These are phyloP conservation scores for Sebastes reedi DNA, from an alignment of 2,797 vertebrate species.

Conservation along the genomic window DNA sequence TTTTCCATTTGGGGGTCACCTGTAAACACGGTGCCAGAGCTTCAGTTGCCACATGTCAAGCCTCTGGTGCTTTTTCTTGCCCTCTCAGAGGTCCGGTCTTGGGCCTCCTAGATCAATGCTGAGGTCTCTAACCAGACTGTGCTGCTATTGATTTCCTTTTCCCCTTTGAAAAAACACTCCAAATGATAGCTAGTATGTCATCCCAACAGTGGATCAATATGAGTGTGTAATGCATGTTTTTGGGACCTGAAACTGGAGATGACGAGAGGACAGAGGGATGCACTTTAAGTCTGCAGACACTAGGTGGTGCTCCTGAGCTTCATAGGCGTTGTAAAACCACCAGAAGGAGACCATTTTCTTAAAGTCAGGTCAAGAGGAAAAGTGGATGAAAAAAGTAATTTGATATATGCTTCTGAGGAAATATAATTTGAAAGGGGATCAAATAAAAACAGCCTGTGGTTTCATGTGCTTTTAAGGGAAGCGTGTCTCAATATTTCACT, in stretches of 20 bases:
- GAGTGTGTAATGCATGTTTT: slow-evolving; percentile 75
- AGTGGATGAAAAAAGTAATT: slow-evolving; percentile 6
- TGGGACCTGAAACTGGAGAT: slow-evolving; percentile 65
- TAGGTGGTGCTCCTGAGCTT: slow-evolving; percentile 77
- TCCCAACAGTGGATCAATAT: slow-evolving; percentile 78
- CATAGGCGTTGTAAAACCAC: neutral
- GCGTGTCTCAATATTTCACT: slow-evolving; percentile 40
- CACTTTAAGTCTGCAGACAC: slow-evolving; percentile 45
- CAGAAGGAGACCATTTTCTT: neutral
- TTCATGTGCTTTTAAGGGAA: slow-evolving; percentile 17
- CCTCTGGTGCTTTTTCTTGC: slow-evolving; percentile 39
- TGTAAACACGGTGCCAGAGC: slow-evolving; percentile 73
- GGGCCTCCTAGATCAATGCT: slow-evolving; percentile 82
- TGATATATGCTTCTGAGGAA: slow-evolving; percentile 5
- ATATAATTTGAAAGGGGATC: slow-evolving; percentile 1
- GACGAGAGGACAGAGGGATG: slow-evolving; percentile 6
- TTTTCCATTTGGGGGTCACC: slow-evolving; percentile 73
- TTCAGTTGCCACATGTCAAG: slow-evolving; percentile 67
- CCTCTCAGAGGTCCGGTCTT: slow-evolving; percentile 64
- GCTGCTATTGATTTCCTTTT: slow-evolving; percentile 82
- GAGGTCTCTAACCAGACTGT: slow-evolving; percentile 85
- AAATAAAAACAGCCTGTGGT: slow-evolving; percentile 1
- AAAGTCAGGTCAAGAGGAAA: slow-evolving; percentile 9
- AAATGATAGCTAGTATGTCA: slow-evolving; percentile 80
- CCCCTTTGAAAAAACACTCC: slow-evolving; percentile 78